Percentiles rank a stretch among this genome's conserved stretches.
Evolutionary conservation across 2,888 invertebrate species (phyloP).

Genomic region (Rhingia campestris): DNA sequence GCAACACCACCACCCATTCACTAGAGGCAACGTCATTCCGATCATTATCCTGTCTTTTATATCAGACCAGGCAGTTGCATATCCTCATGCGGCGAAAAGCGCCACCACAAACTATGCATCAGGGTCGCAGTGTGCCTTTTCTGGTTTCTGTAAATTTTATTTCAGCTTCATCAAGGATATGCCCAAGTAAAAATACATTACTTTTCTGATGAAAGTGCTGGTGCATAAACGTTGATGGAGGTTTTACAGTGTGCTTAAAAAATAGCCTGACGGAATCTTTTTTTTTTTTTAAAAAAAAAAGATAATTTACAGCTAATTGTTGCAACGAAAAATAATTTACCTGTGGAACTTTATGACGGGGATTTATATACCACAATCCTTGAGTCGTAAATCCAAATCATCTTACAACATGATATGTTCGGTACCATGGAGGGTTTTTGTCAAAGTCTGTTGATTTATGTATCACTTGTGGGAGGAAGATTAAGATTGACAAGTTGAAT

Average conservation of each 20-base stretch:
- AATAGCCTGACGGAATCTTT: slow-evolving; percentile 36
- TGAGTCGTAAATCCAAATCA: not conserved
- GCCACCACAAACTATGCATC: slow-evolving; percentile 7
- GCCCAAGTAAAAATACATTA: slow-evolving; percentile 55
- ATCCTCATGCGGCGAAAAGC: slow-evolving; percentile 24
- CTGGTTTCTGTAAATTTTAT: slow-evolving; percentile 57
- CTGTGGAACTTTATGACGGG: not conserved
- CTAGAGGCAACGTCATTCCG: slow-evolving; percentile 25
- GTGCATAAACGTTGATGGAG: slow-evolving; percentile 43
- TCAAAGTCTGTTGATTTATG: not conserved
- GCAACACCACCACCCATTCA: not conserved
- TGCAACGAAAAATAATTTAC: not conserved
- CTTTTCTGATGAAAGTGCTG: slow-evolving; percentile 48
- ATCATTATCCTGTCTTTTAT: slow-evolving; percentile 52
- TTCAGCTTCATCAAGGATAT: slow-evolving; percentile 58
- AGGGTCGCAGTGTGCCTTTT: not conserved
- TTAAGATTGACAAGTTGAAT: not conserved
- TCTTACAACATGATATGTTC: slow-evolving; percentile 10
- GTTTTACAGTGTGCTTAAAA: slow-evolving; percentile 54
- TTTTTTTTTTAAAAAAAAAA: slow-evolving; percentile 14
- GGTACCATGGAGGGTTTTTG: not conserved
- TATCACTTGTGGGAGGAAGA: too few relatives aligned
- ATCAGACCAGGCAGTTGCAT: not conserved
- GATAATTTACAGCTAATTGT: slow-evolving; percentile 19
- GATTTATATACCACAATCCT: slow-evolving; percentile 24